Evolutionary conservation across 2,888 invertebrate species (phyloP).

Genomic region (Zonitis immaculata): DNA sequence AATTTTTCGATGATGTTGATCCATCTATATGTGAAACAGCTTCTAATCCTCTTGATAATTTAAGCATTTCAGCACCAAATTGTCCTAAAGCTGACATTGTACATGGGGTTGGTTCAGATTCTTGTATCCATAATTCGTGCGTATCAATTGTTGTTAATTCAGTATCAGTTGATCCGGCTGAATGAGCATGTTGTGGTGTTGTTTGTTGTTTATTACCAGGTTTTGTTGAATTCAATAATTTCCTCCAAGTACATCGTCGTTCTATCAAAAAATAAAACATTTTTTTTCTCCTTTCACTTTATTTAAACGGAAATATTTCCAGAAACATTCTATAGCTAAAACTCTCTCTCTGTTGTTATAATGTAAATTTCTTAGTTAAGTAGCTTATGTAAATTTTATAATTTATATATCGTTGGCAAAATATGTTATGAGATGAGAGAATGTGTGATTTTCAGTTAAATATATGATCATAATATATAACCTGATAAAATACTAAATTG

Average conservation of each 20-base stretch:
- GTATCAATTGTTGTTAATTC: constrained; percentile 79
- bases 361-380: no score
- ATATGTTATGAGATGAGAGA: not conserved
- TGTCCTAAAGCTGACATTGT: constrained; percentile 82
- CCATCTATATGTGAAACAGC: constrained; percentile 53
- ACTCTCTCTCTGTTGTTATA: no score
- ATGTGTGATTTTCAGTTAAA: not conserved
- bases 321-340: no score
- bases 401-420: not conserved
- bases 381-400: not conserved
- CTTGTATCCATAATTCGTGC: constrained; percentile 73
- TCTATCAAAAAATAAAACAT: constrained; percentile 50
- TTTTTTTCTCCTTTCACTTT: no score
- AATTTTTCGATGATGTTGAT: constrained; percentile 10
- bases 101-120: constrained; percentile 68
- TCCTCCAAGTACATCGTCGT: constrained; percentile 73
- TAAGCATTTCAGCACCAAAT: constrained; percentile 83
- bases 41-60: constrained; percentile 74
- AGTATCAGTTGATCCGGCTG: constrained; percentile 77
- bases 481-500: no score
- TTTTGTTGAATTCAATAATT: constrained; percentile 55
- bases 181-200: constrained; percentile 62
- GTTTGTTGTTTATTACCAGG: constrained; percentile 20
- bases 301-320: no score
- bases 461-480: no score